Evolutionary conservation across 2,888 invertebrate species (phyloP).

Genomic region (Chloromyia formosa): DNA sequence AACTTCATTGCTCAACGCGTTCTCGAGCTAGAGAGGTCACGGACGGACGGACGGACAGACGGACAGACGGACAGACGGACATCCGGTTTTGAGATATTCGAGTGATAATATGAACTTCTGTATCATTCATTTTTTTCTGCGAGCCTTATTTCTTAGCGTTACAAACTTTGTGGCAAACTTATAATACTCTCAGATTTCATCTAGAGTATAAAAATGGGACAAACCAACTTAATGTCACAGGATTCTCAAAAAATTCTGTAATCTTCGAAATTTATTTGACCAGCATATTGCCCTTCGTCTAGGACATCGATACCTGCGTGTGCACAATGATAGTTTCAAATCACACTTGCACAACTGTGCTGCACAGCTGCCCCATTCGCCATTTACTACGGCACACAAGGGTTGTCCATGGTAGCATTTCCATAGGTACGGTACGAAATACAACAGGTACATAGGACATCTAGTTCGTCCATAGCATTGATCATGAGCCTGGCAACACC

Average conservation of each 20-base stretch:
- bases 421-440: constrained; percentile 90
- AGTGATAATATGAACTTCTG: too few species aligned
- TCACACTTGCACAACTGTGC: constrained; percentile 87
- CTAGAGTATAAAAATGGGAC: neutral
- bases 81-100: too few species aligned
- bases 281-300: constrained; percentile 74
- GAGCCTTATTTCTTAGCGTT: too few species aligned
- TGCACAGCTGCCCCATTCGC: constrained; percentile 74
- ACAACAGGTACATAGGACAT: constrained; percentile 82
- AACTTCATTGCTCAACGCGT: too few species aligned
- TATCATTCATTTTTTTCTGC: too few species aligned
- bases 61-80: too few species aligned
- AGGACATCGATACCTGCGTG: constrained; percentile 80
- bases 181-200: too few species aligned
- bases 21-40: too few species aligned
- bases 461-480: constrained; percentile 82
- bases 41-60: too few species aligned
- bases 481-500: constrained; percentile 87
- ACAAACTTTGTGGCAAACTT: too few species aligned
- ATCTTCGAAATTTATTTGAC: constrained; percentile 76
- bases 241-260: constrained; percentile 77
- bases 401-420: constrained; percentile 81
- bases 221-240: constrained; percentile 20
- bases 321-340: constrained; percentile 78
- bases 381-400: constrained; percentile 72